These are phyloP conservation scores for Lysandra bellargus DNA, from an alignment of 2,888 invertebrate species.

Conservation along the genomic window DNA sequence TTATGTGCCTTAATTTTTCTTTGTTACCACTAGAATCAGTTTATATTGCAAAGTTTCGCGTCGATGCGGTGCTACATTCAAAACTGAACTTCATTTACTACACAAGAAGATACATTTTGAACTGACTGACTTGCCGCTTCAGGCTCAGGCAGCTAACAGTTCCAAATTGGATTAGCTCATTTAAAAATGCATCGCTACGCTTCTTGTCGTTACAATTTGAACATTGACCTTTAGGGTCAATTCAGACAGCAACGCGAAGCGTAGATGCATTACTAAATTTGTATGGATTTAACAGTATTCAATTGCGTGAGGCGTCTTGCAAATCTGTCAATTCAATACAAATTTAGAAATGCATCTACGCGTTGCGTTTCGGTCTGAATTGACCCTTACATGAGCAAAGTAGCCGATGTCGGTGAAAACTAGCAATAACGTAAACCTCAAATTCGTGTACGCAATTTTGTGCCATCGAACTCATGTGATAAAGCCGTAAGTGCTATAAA, in stretches of 20 bases:
- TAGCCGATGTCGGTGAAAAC: neutral
- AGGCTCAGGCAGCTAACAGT: neutral
- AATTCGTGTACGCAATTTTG: neutral
- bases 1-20: no score
- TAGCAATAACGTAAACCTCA: neutral
- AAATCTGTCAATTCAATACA: no score
- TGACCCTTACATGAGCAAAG: neutral
- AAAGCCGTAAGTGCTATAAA: conserved; percentile 21
- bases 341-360: no score
- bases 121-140: neutral
- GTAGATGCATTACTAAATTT: no score
- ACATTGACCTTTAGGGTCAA: neutral
- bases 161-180: neutral
- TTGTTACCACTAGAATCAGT: no score
- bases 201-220: no score
- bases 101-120: neutral
- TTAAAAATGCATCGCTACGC: neutral
- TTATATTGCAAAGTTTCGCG: no score
- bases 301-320: no score
- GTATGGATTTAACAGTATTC: no score
- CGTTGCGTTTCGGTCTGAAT: no score
- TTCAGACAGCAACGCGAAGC: no score
- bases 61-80: no score
- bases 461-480: neutral
- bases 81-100: neutral